Evolutionary conservation across 1,140 invertebrate genomes (phyloP), one percentile per base, ranked within the genome.

Genomic region (Drosophila parabipectinata): DNA sequence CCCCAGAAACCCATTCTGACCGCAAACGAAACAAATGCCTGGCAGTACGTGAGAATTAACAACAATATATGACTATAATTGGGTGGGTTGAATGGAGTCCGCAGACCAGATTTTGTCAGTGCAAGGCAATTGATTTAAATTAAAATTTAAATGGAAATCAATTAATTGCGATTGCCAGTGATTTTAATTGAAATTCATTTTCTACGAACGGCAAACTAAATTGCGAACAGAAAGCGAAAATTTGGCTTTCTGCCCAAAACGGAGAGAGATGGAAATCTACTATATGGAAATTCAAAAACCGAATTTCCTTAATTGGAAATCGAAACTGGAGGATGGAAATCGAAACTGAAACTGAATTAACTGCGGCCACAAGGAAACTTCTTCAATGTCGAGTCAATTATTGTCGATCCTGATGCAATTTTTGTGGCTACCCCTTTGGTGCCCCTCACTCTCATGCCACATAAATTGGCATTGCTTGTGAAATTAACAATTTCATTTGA

Each of bases 401-500:
- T 81, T 81, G 53, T 52, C 54, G 37, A 60, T 66, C 45, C 54
- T 34, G 75, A 60, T 74, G 68, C 76, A 68, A 67, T 72, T 67
- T 67, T 73, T 79, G 73, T 28, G 76, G 76, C 15, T 1, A 10
- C 18, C 14, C 26, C 26, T 7, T 7, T 6, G 5, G 26, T 5
- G 1, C 8, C 6, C 9, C n/a, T 21, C 12, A 14, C 39, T 4
- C 37, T 48, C 14, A 14, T 37, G 48, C 26, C 39, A 32, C 82
- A 82, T 78, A 74, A 85, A 85, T 87, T 87, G 83, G 74, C 83
- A 64, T 77, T 61, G 74, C 56, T 45, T 77, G 59, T 75, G 72
- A 82, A 85, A 85, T 76, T 88, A 85, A 85, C 82, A 88, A 85
- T 82, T 85, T 74, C 83, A 85, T 85, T 85, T 81, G 72, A 88